These are phyloP conservation scores for Argopecten irradians DNA, from an alignment of 1,140 invertebrate genomes.

Conservation along the genomic window DNA sequence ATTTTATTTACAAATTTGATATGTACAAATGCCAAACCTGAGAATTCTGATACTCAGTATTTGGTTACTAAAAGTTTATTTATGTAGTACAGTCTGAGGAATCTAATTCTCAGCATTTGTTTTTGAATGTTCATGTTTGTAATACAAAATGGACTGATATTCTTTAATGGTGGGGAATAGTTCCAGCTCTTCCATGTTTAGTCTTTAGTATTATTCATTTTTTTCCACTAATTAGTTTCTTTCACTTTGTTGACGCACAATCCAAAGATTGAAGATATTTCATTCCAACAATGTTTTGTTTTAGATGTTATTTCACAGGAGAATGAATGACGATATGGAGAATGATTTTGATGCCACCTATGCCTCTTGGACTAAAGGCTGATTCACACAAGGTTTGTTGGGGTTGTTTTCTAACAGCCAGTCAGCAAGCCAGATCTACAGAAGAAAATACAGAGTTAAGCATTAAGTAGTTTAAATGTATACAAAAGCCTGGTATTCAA, in stretches of 20 bases:
- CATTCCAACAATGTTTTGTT: not conserved
- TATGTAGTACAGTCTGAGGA: not conserved
- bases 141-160: not conserved
- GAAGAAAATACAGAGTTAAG: conserved; percentile 35
- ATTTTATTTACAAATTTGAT: not conserved
- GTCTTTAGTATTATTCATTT: not conserved
- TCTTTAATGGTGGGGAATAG: not conserved
- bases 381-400: conserved; percentile 80
- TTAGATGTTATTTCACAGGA: not conserved
- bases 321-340: not conserved
- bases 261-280: not conserved
- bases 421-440: conserved; percentile 85
- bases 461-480: not conserved
- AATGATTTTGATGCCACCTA: not conserved
- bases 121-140: not conserved
- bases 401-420: conserved; percentile 87
- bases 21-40: not conserved
- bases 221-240: not conserved
- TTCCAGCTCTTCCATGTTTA: not conserved
- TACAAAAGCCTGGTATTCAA: too few species aligned
- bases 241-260: not conserved
- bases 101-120: not conserved
- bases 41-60: not conserved
- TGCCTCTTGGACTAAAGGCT: not conserved
- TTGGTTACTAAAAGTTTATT: not conserved